Percentiles rank a stretch among this genome's conserved stretches.
phyloP scores from a whole-genome alignment of 2,797 vertebrate species.

The Sebastes flavidus region DNA sequence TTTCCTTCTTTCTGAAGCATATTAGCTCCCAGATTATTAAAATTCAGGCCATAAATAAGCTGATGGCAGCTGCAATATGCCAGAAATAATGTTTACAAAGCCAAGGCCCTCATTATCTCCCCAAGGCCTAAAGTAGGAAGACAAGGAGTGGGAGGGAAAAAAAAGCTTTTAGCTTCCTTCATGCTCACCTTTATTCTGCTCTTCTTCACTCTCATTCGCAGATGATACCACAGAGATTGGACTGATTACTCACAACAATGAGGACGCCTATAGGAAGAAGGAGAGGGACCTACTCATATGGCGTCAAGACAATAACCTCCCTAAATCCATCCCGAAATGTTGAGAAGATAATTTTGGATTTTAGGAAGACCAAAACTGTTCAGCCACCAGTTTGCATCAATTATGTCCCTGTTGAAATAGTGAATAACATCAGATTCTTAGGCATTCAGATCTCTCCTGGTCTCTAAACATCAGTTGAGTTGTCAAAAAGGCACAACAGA shows the following conservation, averaged over 20 bases:
- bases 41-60: constrained; percentile 82
- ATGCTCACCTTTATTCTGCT: constrained; percentile 51
- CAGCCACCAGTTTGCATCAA: not conserved
- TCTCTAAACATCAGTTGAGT: too few species aligned
- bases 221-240: not conserved
- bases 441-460: not conserved
- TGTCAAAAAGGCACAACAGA: not conserved
- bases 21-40: constrained; percentile 80
- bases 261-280: not conserved
- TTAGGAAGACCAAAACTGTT: not conserved
- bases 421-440: not conserved
- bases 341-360: not conserved
- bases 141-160: constrained; percentile 26
- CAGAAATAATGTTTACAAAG: constrained; percentile 87
- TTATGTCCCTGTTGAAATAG: not conserved
- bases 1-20: constrained; percentile 72
- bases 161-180: constrained; percentile 64
- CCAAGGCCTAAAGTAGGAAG: constrained; percentile 58
- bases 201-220: constrained; percentile 43
- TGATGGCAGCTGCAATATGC: constrained; percentile 80
- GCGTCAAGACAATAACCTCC: not conserved
- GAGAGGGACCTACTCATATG: not conserved
- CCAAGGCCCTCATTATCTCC: constrained; percentile 79
- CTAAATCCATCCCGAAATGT: not conserved
- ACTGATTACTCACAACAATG: not conserved